phyloP scores from a whole-genome alignment of 37 sponge, comb jelly and placozoan genomes.

The Mnemiopsis leidyi region DNA sequence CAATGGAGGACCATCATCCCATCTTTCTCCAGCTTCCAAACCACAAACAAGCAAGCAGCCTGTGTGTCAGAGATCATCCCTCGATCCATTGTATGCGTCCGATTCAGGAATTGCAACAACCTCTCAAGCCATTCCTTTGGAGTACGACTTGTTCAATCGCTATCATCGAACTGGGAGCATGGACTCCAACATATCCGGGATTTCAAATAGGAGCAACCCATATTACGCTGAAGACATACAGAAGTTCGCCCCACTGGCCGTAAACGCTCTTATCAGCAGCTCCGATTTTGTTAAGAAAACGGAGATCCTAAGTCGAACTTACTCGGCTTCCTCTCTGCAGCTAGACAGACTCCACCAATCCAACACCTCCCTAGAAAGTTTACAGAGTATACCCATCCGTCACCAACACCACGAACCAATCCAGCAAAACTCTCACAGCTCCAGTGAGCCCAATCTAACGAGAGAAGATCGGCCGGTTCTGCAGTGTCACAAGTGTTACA shows the following conservation, averaged over 20 bases:
- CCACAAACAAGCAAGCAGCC: not conserved
- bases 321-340: not conserved
- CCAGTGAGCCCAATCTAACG: not conserved
- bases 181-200: not conserved
- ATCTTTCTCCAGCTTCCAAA: not conserved
- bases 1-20: not conserved
- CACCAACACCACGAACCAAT: not conserved
- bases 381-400: not conserved
- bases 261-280: not conserved
- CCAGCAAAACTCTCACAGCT: not conserved
- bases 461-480: not conserved
- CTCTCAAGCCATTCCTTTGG: no score
- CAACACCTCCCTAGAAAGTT: not conserved
- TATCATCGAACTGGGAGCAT: not conserved
- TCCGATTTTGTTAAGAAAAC: conserved; percentile 1
- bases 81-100: not conserved
- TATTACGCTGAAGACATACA: not conserved
- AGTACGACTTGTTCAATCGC: not conserved
- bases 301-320: not conserved
- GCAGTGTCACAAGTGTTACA: not conserved
- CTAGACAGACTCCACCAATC: not conserved
- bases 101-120: not conserved
- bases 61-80: not conserved
- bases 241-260: conserved; percentile 2
- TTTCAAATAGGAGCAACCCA: not conserved